Evolutionary conservation across 2,113 vertebrate genomes (phyloP), one percentile per base, ranked within the genome.

Genomic region (Anolis carolinensis): DNA sequence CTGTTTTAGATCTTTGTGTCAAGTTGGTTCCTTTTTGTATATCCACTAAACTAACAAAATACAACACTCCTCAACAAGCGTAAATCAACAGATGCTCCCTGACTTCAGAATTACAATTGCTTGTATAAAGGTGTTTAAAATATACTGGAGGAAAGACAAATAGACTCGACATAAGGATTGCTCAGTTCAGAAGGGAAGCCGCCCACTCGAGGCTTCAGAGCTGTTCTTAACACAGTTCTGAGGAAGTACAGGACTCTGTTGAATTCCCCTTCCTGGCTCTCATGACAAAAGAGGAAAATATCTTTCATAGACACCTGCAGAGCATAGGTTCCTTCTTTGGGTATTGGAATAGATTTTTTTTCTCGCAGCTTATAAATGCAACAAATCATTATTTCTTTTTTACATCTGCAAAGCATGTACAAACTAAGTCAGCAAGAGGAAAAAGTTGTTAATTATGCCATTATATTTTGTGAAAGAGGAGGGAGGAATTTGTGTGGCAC

Each of bases 251-350:
- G 89, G 86, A 83, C 86, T 1, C 0, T 62, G 87, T 84, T 93
- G 93, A 95, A 96, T 95, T 95, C 95, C 95, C 95, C 96, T 92
- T 84, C 89, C 89, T 93, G 93, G 93, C 89, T 0, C 0, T 84
- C 85, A 88, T 85, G 91, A 85, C 34, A 13, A 95, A 39, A 96
- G 95, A 96, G 94, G 94, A 96, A 95, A 92, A 93, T 86, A 86
- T 92, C 79, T 36, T 89, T 90, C 32, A 9, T 71, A 86, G 92
- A 94, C 95, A 96, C 94, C 95, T 95, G 95, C 94, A 90, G 75
- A 87, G 7, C 86, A 74, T 88, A 72, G 87, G 86, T 93, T 96
- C 95, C 93, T 86, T 94, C 88, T 92, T 89, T 90, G 71, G 91
- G 72, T 89, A 85, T 75, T 90, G 84, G 92, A 93, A 91, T 90